Conservation (phyloP, 2,888 invertebrate genomes). For the Agapetus fuscipes region DNA sequence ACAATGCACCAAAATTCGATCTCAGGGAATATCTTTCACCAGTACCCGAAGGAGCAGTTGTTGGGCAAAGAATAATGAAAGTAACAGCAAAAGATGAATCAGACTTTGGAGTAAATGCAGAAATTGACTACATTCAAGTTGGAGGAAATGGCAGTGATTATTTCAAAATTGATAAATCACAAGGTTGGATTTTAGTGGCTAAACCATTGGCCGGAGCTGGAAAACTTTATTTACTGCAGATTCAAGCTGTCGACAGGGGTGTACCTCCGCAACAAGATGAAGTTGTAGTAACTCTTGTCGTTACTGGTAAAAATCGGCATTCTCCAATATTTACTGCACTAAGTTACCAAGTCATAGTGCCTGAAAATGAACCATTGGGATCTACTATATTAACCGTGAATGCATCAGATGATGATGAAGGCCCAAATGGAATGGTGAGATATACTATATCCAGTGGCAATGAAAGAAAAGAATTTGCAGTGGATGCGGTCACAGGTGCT, state of each 20-base stretch:
- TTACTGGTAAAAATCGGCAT: slow-evolving; percentile 76
- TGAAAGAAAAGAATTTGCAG: slow-evolving; percentile 66
- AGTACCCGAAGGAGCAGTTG: slow-evolving; percentile 64
- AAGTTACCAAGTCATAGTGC: slow-evolving; percentile 82
- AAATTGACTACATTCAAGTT: slow-evolving; percentile 66
- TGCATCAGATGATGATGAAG: slow-evolving; percentile 77
- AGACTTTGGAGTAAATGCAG: slow-evolving; percentile 84
- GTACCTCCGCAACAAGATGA: slow-evolving; percentile 78
- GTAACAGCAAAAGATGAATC: slow-evolving; percentile 65
- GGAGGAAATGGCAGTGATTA: slow-evolving; percentile 69
- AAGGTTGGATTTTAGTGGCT: slow-evolving; percentile 72
- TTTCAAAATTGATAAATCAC: slow-evolving; percentile 63
- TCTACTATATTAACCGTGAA: slow-evolving; percentile 75
- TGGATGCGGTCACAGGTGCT: slow-evolving; percentile 67
- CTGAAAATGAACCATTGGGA: slow-evolving; percentile 83
- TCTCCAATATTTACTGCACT: slow-evolving; percentile 74
- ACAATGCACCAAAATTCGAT: slow-evolving; percentile 80
- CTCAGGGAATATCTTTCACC: slow-evolving; percentile 66
- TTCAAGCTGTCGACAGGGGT: slow-evolving; percentile 78
- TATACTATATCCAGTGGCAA: slow-evolving; percentile 81
- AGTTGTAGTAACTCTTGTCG: slow-evolving; percentile 60
- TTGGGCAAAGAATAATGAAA: slow-evolving; percentile 63
- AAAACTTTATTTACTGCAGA: slow-evolving; percentile 54
- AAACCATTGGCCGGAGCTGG: slow-evolving; percentile 49
- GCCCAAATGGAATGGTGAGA: slow-evolving; percentile 82